phyloP scores from a whole-genome alignment of 2,113 vertebrate species.

The Syngnathus typhle region DNA sequence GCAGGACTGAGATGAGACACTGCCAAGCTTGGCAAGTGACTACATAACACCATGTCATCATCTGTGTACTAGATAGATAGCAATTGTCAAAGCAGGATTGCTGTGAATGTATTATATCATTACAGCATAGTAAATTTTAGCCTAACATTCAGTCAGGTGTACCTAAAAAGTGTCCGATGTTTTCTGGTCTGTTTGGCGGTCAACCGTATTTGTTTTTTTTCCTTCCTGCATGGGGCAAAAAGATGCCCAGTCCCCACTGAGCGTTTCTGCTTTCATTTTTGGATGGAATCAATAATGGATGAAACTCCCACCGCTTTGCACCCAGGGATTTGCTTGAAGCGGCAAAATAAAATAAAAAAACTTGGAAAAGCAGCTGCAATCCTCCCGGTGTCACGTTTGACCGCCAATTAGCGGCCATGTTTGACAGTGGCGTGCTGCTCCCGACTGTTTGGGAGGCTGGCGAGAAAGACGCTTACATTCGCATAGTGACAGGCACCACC shows the following conservation, averaged over 20 bases:
- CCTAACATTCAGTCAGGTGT: background rate
- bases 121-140: background rate
- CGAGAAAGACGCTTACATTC: slow-evolving; percentile 12
- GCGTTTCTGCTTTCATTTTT: slow-evolving; percentile 62
- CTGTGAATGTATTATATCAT: background rate
- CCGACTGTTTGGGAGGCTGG: slow-evolving; percentile 40
- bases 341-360: slow-evolving; percentile 36
- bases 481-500: slow-evolving; percentile 45
- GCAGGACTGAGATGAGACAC: slow-evolving; percentile 37
- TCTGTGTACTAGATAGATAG: slow-evolving; percentile 10
- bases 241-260: slow-evolving; percentile 60
- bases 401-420: slow-evolving; percentile 64
- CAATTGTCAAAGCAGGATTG: slow-evolving; percentile 7
- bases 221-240: slow-evolving; percentile 47
- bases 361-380: slow-evolving; percentile 48
- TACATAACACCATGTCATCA: slow-evolving; percentile 20
- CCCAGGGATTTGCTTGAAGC: slow-evolving; percentile 44
- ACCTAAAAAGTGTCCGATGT: slow-evolving; percentile 10
- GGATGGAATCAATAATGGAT: slow-evolving; percentile 71
- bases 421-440: slow-evolving; percentile 50
- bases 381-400: slow-evolving; percentile 43
- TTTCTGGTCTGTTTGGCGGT: slow-evolving; percentile 42
- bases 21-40: slow-evolving; percentile 45
- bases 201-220: slow-evolving; percentile 31
- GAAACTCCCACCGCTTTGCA: slow-evolving; percentile 61